Base-by-base conservation (phyloP, 2,797 vertebrate species). In the Eupleurogrammus muticus region DNA sequence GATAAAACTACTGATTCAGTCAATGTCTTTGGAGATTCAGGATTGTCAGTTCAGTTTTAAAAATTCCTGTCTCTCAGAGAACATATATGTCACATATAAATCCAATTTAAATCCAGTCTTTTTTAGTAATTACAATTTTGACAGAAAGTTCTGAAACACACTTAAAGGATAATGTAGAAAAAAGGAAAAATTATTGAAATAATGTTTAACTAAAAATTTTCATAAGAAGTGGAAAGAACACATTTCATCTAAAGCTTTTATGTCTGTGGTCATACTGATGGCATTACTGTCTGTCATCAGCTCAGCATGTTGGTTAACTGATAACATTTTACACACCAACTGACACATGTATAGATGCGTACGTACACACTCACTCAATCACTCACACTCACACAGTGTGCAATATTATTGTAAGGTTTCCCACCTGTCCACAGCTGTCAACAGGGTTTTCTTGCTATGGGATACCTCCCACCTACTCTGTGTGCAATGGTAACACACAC, bases 391-490 rank as follows among this genome's bases (percentile, higher is more conserved):
- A n/a, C 38, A 21, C 44, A 60, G 64, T 52, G 64, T 69, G 64
- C 28, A 35, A 57, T 83, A 76, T 88, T 84, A 81, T 84, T 82
- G 59, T 79, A 85, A 69, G 77, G 72, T 79, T 85, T 85, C 68
- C 82, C 86, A 89, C 88, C 85, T 89, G 90, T 90, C 83, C 83
- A 58, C 72, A 70, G 81, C 82, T 89, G 82, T 90, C 88, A 86
- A 77, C 81, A 56, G 66, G 60, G 38, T 72, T 69, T 53, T 87
- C 75, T 42, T 59, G 63, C 76, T 59, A 61, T 17, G 13, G 73
- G 6, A 77, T 77, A 75, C 71, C 81, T 79, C 83, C 86, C 83
- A 84, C 77, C 75, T 79, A 71, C 77, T 53, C 63, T 52, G 78
- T 54, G 62, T 78, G 68, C 56, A 73, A 40, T 50, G 53, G 24